These are phyloP conservation scores for Pollenia amentaria DNA, from an alignment of 2,888 invertebrate species.

Conservation along the genomic window DNA sequence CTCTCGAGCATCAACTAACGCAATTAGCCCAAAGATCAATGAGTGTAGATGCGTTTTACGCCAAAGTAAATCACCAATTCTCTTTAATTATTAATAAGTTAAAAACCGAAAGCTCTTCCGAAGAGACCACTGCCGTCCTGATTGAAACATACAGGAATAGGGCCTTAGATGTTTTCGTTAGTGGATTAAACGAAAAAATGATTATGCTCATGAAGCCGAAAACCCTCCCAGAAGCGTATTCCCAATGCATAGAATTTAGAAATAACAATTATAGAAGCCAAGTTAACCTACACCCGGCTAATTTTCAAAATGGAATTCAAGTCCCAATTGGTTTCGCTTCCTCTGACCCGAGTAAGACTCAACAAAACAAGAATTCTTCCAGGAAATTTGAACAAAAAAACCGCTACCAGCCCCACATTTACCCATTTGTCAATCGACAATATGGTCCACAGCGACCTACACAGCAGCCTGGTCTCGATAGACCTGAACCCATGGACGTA, in stretches of 20 bases:
- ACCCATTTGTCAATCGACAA: slow-evolving; percentile 7
- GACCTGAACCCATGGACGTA: slow-evolving; percentile 17
- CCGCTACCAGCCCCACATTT: slow-evolving; percentile 4
- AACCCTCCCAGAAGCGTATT: slow-evolving; percentile 45
- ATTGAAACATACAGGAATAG: slow-evolving; percentile 73
- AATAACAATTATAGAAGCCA: slow-evolving; percentile 33
- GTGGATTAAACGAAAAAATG: slow-evolving; percentile 64
- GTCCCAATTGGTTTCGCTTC: slow-evolving; percentile 8
- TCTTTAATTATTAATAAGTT: slow-evolving; percentile 75
- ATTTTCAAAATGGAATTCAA: slow-evolving; percentile 14
- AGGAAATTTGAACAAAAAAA: neutral
- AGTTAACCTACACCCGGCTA: too few relatives aligned
- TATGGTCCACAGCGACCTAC: neutral
- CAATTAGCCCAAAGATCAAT: too few relatives aligned
- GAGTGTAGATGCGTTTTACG: too few relatives aligned
- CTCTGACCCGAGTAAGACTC: neutral
- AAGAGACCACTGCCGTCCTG: slow-evolving; percentile 65
- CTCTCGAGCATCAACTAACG: too few relatives aligned
- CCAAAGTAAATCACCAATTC: too few relatives aligned
- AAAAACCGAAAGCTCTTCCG: slow-evolving; percentile 71
- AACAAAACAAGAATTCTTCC: slow-evolving; percentile 10
- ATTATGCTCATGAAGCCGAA: too few relatives aligned
- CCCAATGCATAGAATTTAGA: slow-evolving; percentile 48
- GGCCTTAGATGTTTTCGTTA: slow-evolving; percentile 72
- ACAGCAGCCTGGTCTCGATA: slow-evolving; percentile 11